Evolutionary conservation across 2,888 invertebrate species (phyloP).

Genomic region (Philaethria dido): DNA sequence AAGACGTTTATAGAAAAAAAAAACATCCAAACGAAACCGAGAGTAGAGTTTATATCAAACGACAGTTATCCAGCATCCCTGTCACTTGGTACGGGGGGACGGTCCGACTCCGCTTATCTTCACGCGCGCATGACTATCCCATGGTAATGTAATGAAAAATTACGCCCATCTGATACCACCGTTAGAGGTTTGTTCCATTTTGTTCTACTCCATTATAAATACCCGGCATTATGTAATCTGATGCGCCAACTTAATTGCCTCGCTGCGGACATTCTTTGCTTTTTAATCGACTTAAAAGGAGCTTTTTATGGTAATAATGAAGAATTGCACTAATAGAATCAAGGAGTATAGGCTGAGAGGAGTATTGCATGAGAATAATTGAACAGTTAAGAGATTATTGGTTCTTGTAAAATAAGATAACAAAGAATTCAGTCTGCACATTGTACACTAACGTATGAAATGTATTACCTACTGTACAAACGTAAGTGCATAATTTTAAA

Average conservation of each 20-base stretch:
- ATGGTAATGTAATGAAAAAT: constrained; percentile 84
- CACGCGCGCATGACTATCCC: constrained; percentile 76
- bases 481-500: too few relatives aligned
- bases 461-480: not conserved
- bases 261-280: constrained; percentile 37
- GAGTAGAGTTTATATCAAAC: constrained; percentile 23
- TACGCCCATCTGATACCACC: constrained; percentile 75
- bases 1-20: not conserved
- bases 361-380: not conserved
- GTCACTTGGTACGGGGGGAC: constrained; percentile 60
- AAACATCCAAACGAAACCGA: not conserved
- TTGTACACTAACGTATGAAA: not conserved
- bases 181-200: constrained; percentile 44
- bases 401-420: not conserved
- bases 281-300: constrained; percentile 38
- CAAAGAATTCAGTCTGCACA: not conserved
- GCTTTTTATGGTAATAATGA: constrained; percentile 38
- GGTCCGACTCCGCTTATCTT: constrained; percentile 72
- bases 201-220: constrained; percentile 44
- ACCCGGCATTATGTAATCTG: constrained; percentile 45
- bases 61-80: constrained; percentile 46
- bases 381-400: not conserved
- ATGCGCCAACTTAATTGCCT: constrained; percentile 44
- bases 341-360: constrained; percentile 9
- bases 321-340: constrained; percentile 30